Percentiles rank a stretch among this genome's conserved stretches.
Evolutionary conservation across 2,888 invertebrate species (phyloP).

Genomic region (Napeogenes sylphis): DNA sequence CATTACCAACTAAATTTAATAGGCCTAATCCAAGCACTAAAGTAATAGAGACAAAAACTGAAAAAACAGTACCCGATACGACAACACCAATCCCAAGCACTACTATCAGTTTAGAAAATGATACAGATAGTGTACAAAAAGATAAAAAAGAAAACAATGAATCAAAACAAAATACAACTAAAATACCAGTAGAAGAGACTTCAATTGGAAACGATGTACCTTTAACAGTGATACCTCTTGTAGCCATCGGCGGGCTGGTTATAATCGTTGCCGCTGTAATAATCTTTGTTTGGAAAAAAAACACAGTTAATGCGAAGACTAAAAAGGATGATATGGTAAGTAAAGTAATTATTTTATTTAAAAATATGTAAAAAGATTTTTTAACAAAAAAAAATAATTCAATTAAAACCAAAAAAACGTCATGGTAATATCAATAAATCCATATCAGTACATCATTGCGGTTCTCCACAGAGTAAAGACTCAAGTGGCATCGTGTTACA

Average conservation of each 20-base stretch:
- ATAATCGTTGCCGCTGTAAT: slow-evolving; percentile 81
- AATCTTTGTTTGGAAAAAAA: slow-evolving; percentile 84
- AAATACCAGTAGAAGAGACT: slow-evolving; percentile 55
- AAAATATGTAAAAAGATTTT: slow-evolving; percentile 8
- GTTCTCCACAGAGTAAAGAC: slow-evolving; percentile 82
- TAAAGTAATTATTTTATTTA: slow-evolving; percentile 12
- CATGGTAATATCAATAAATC: too few species aligned
- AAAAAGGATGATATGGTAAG: slow-evolving; percentile 86
- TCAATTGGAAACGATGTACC: slow-evolving; percentile 71
- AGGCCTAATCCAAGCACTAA: slow-evolving; percentile 49
- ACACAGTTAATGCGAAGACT: slow-evolving; percentile 80
- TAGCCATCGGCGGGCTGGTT: slow-evolving; percentile 83
- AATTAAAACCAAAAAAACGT: background rate
- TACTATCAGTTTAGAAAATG: slow-evolving; percentile 43
- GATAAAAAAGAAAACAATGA: slow-evolving; percentile 39
- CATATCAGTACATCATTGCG: slow-evolving; percentile 9
- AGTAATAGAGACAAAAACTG: slow-evolving; percentile 47
- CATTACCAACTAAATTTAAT: slow-evolving; percentile 42
- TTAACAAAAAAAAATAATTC: background rate
- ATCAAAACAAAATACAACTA: slow-evolving; percentile 43
- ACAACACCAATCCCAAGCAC: slow-evolving; percentile 47
- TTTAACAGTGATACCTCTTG: slow-evolving; percentile 82
- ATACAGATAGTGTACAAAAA: slow-evolving; percentile 47
- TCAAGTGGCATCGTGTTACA: slow-evolving; percentile 81
- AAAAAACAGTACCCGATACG: slow-evolving; percentile 56